Evolutionary conservation across 2,888 invertebrate species (phyloP).

Genomic region (Agrotis clavis): DNA sequence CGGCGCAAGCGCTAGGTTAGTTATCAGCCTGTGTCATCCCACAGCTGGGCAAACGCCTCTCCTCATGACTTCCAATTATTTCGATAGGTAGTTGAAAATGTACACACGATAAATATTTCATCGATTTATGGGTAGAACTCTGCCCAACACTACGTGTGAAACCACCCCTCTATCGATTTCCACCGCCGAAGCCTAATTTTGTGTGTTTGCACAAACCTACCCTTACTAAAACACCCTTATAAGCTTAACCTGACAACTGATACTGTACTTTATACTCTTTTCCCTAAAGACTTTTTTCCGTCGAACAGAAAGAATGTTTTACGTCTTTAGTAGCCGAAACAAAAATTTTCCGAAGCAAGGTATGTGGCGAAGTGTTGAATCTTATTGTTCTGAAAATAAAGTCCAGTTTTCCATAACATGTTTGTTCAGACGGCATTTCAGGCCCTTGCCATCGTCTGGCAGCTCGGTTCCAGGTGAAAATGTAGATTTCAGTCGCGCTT

Average conservation of each 20-base stretch:
- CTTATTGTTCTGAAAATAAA: constrained; percentile 8
- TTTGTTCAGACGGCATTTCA: constrained; percentile 31
- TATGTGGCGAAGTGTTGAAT: constrained; percentile 21
- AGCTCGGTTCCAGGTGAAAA: constrained; percentile 64
- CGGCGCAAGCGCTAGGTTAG: too few relatives aligned
- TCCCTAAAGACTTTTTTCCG: not conserved
- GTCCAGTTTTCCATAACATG: constrained; percentile 35
- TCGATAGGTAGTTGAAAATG: too few relatives aligned
- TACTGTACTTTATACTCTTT: constrained; percentile 15
- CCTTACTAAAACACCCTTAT: constrained; percentile 39
- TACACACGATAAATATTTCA: not conserved
- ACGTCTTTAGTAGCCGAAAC: not conserved
- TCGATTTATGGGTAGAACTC: constrained; percentile 17
- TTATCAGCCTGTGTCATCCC: too few relatives aligned
- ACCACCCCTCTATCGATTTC: constrained; percentile 85
- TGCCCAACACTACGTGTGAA: constrained; percentile 71
- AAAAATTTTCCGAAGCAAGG: constrained; percentile 31
- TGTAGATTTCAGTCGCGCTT: constrained; percentile 56
- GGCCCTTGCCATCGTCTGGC: constrained; percentile 35
- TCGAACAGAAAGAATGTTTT: not conserved
- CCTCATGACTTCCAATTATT: too few relatives aligned
- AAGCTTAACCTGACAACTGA: not conserved
- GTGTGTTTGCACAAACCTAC: constrained; percentile 75
- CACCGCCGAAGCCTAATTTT: constrained; percentile 82
- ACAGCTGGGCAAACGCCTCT: too few relatives aligned